phyloP scores from a whole-genome alignment of 1,140 invertebrate genomes.

The Atta cephalotes region DNA sequence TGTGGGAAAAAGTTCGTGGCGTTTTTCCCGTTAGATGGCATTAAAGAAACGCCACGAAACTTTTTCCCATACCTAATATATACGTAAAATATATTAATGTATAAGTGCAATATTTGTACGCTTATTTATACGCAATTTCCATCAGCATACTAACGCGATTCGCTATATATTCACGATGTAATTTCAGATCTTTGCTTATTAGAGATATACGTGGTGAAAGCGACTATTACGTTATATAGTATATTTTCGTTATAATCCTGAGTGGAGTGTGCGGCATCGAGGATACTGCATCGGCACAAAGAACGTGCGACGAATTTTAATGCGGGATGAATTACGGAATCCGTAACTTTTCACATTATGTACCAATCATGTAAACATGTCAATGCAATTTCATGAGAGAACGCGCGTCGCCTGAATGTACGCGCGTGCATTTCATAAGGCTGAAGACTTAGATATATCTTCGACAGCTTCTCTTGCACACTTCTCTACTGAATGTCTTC shows the following conservation, averaged over 20 bases:
- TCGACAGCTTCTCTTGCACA: background rate
- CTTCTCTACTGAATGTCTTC: background rate
- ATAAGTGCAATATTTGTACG: background rate
- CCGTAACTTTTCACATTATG: background rate
- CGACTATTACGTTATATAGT: background rate
- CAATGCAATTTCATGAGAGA: background rate
- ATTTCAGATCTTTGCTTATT: constrained; percentile 75
- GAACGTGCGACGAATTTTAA: background rate
- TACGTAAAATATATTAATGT: background rate
- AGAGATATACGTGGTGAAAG: constrained; percentile 54
- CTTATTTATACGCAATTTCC: constrained; percentile 5
- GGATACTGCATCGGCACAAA: background rate
- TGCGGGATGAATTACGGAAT: constrained; percentile 20
- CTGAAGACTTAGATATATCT: background rate
- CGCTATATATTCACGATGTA: constrained; percentile 61
- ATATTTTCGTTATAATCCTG: constrained; percentile 40
- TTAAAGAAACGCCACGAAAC: too few species aligned
- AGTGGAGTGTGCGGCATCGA: background rate
- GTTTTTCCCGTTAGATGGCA: too few species aligned
- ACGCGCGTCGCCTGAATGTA: background rate
- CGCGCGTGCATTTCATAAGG: background rate
- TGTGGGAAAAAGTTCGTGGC: too few species aligned
- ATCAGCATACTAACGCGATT: background rate
- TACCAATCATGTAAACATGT: background rate
- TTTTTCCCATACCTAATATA: background rate